phyloP scores from a whole-genome alignment of 1,140 invertebrate species.

The Oryctes rhinoceros region DNA sequence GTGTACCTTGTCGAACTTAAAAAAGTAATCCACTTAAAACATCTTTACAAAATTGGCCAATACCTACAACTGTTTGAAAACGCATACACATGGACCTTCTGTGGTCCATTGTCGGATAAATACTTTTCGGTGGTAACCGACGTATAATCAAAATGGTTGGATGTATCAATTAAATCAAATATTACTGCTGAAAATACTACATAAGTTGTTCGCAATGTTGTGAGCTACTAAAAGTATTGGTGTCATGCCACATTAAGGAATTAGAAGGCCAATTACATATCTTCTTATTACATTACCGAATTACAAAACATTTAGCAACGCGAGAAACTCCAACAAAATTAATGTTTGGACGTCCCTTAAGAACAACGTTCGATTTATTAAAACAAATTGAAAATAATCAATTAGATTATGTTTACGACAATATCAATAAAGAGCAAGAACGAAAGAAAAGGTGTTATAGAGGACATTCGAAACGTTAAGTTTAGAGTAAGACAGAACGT shows the following conservation, averaged over 20 bases:
- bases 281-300: conserved; percentile 37
- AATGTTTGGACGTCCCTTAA: conserved; percentile 28
- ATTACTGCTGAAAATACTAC: conserved; percentile 6
- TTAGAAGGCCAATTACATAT: background rate
- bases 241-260: background rate
- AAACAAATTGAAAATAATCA: conserved; percentile 9
- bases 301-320: conserved; percentile 36
- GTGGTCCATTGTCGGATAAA: conserved; percentile 53
- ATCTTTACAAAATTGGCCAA: conserved; percentile 54
- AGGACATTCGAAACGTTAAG: background rate
- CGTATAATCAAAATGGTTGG: conserved; percentile 55
- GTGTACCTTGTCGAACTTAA: conserved; percentile 50
- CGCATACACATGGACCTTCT: conserved; percentile 56
- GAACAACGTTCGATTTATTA: conserved; percentile 40
- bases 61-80: conserved; percentile 41
- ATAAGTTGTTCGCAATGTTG: background rate
- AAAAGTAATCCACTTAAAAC: conserved; percentile 52
- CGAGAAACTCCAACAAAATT: conserved; percentile 23
- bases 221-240: conserved; percentile 3
- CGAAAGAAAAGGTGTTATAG: background rate
- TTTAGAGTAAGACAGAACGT: background rate
- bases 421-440: conserved; percentile 6
- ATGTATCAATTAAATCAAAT: background rate
- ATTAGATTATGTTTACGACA: background rate
- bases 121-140: conserved; percentile 52